Evolutionary conservation across 2,888 invertebrate genomes (phyloP).

Genomic region (Heliconius hortense): DNA sequence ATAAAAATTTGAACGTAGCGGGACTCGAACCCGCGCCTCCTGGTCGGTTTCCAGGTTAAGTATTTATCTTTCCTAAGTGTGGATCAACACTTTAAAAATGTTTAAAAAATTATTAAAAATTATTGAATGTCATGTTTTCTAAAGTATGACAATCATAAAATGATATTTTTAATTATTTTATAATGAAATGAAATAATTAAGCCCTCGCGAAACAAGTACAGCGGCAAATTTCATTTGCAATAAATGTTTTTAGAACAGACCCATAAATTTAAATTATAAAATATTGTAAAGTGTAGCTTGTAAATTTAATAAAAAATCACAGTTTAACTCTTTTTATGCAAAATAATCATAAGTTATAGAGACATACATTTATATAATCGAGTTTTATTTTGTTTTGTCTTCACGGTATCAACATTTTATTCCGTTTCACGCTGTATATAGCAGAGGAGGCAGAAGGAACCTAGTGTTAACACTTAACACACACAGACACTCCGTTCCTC

Average conservation of each 20-base stretch:
- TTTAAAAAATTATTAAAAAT: too few relatives aligned
- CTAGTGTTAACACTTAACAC: too few relatives aligned
- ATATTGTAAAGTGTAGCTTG: neutral
- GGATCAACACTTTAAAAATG: too few relatives aligned
- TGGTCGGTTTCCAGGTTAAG: too few relatives aligned
- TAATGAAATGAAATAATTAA: neutral
- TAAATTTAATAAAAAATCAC: neutral
- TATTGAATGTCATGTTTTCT: neutral
- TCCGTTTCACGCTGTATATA: too few relatives aligned
- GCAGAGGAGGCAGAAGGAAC: too few relatives aligned
- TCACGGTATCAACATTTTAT: too few relatives aligned
- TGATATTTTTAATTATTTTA: neutral
- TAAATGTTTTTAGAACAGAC: neutral
- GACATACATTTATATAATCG: neutral
- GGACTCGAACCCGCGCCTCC: too few relatives aligned
- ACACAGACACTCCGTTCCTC: too few relatives aligned
- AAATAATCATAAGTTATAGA: neutral
- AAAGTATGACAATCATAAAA: neutral
- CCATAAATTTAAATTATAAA: neutral
- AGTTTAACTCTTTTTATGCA: neutral
- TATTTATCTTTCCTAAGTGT: too few relatives aligned
- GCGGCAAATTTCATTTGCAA: neutral
- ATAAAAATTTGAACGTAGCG: too few relatives aligned
- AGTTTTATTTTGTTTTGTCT: too few relatives aligned
- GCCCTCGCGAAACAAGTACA: neutral